phyloP scores from a whole-genome alignment of 2,888 invertebrate species.

The Trimorus sp. region DNA sequence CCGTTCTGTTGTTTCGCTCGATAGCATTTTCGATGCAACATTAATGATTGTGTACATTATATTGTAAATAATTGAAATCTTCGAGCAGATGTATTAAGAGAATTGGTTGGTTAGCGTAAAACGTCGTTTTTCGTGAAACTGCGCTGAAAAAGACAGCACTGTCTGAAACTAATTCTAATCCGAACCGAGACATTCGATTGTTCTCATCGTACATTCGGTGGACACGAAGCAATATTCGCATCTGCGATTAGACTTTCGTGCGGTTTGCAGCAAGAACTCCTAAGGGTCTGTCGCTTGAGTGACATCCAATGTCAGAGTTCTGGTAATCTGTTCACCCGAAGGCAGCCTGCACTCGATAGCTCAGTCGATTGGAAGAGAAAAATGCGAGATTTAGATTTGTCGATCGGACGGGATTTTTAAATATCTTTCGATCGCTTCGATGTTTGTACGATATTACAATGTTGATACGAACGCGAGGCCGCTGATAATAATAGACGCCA shows the following conservation, averaged over 20 bases:
- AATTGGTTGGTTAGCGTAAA: too few relatives aligned
- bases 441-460: slow-evolving; percentile 3
- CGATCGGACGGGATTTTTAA: slow-evolving; percentile 23
- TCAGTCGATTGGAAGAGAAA: slow-evolving; percentile 32
- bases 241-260: slow-evolving; percentile 56
- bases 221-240: slow-evolving; percentile 57
- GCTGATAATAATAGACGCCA: slow-evolving; percentile 11
- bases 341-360: slow-evolving; percentile 51
- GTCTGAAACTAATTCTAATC: slow-evolving; percentile 53
- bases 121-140: too few relatives aligned
- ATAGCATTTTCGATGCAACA: too few relatives aligned
- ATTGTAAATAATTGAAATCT: too few relatives aligned
- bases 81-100: too few relatives aligned
- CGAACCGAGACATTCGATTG: slow-evolving; percentile 49
- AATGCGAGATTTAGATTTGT: slow-evolving; percentile 28
- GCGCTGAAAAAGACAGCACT: slow-evolving; percentile 12
- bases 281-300: slow-evolving; percentile 72
- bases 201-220: slow-evolving; percentile 50
- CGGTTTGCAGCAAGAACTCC: slow-evolving; percentile 69
- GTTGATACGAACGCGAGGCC: not conserved
- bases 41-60: too few relatives aligned
- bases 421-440: slow-evolving; percentile 1
- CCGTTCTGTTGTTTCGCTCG: not conserved
- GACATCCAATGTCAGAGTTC: slow-evolving; percentile 73
- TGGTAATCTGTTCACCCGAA: slow-evolving; percentile 56